Evolutionary conservation across 2,797 vertebrate species (phyloP), one percentile per base, ranked within the genome.

Genomic region (Gymnocypris eckloni): DNA sequence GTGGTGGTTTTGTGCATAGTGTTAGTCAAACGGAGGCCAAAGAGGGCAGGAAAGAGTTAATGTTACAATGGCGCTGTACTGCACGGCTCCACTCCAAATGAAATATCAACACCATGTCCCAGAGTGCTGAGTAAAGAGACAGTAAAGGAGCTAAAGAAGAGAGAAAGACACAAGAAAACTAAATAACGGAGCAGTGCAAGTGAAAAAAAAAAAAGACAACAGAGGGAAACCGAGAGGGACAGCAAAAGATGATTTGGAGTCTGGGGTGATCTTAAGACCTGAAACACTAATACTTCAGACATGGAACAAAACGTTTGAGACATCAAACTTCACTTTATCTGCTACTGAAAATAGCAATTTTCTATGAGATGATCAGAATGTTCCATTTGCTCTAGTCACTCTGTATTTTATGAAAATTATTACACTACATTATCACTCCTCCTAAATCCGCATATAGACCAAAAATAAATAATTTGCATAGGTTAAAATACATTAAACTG

Each of bases 21-120:
- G 78, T 73, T 90, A 87, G 89, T 92, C 86, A 86, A 25, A 50
- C 15, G 13, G 64, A 80, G 76, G 67, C 48, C 25, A 48, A 82
- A 41, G 6, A 56, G 16, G 83, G 33, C 41, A 73, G 79, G 67
- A 72, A 59, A 79, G 84, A 81, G 89, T 86, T 82, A 88, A 89
- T 7, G 91, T 43, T 78, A 78, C 59, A 83, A 89, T 89, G 89
- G 80, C 6, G 81, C 87, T 78, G 88, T 91, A 88, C 89, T 86
- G 88, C 61, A 39, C 25, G 69, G 81, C 33, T 83, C 87, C 83
- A 52, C 20, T 88, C 91, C 90, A 92, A 81, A 20, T 89, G 88
- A 89, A 91, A 93, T 92, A 93, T 94, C 92, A 94, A 91, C 93
- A 92, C 91, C 88, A 80, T 89, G 90, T 92, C 91, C 89, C 90